phyloP scores from a whole-genome alignment of 2,797 vertebrate genomes.

The Psittacula derbiana region DNA sequence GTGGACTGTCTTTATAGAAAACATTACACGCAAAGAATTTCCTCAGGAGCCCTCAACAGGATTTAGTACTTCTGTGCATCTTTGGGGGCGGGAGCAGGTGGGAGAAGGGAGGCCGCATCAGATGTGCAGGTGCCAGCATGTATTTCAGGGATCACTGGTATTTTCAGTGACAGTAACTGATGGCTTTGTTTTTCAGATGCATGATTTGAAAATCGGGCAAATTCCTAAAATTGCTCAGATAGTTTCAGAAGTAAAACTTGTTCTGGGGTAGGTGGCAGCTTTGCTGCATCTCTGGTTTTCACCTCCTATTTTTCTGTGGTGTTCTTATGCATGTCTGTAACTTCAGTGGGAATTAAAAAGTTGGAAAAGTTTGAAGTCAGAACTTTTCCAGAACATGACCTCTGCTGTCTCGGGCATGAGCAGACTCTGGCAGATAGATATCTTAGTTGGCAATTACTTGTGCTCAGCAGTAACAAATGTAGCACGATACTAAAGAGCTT shows the following conservation, averaged over 20 bases:
- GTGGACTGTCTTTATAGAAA: constrained; percentile 58
- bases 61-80: constrained; percentile 33
- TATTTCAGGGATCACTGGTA: background rate
- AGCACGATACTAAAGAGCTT: background rate
- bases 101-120: background rate
- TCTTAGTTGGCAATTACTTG: background rate
- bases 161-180: background rate
- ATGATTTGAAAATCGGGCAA: background rate
- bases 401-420: background rate
- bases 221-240: background rate
- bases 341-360: background rate
- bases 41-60: constrained; percentile 17
- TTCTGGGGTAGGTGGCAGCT: background rate
- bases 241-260: background rate
- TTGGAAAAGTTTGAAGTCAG: background rate
- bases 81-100: background rate
- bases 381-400: background rate
- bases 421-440: background rate
- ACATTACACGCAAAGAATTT: constrained; percentile 56
- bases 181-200: background rate
- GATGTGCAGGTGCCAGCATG: background rate
- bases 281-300: background rate
- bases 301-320: background rate
- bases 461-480: background rate
- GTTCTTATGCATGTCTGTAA: fast-evolving